phyloP scores from a whole-genome alignment of 2,888 invertebrate genomes.

The Aphrophora alni region DNA sequence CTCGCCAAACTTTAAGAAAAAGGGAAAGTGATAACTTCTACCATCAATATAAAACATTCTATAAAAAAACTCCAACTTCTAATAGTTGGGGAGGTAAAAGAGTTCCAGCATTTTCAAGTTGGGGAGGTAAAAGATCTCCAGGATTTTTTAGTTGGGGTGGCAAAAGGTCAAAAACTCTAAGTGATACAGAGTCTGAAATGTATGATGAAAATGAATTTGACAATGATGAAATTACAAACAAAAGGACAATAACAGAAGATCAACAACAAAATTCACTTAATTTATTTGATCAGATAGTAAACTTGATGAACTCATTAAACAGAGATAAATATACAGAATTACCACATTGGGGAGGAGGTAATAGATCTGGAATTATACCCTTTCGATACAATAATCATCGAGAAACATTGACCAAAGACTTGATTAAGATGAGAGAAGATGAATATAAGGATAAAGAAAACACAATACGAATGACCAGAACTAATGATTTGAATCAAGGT shows the following conservation, averaged over 20 bases:
- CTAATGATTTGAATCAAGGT: neutral
- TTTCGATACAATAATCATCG: neutral
- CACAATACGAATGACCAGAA: neutral
- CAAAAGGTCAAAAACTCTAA: conserved; percentile 27
- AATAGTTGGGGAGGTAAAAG: conserved; percentile 43
- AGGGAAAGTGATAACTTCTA: neutral
- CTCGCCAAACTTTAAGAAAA: neutral
- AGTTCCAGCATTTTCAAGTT: conserved; percentile 50
- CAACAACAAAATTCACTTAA: conserved; percentile 21
- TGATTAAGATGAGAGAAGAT: neutral
- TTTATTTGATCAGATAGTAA: neutral
- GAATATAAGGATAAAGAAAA: neutral
- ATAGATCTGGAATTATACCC: neutral
- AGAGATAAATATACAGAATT: neutral
- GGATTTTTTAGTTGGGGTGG: conserved; percentile 46
- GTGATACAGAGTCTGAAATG: conserved; percentile 20
- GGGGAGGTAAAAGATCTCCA: conserved; percentile 51
- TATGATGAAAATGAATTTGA: conserved; percentile 32
- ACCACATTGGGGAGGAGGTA: neutral
- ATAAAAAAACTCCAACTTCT: neutral
- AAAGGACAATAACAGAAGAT: conserved; percentile 25
- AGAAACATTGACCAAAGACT: conserved; percentile 24
- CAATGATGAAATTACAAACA: neutral
- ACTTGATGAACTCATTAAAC: neutral
- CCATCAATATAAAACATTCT: too few relatives aligned